Evolutionary conservation across 2,888 invertebrate genomes (phyloP).

Genomic region (Saturnia japonica): DNA sequence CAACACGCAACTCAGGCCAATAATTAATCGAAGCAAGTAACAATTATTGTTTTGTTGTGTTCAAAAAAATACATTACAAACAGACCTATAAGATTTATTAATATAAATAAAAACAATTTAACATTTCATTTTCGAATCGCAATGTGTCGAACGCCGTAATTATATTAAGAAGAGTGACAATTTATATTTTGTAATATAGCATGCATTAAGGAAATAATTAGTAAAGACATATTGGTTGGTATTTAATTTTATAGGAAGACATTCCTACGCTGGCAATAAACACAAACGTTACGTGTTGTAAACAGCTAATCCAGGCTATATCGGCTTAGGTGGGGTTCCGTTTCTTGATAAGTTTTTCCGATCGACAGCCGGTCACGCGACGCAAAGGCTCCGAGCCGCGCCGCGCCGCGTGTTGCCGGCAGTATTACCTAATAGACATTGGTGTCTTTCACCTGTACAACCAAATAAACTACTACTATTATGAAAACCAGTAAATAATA

Average conservation of each 20-base stretch:
- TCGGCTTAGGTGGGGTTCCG: constrained; percentile 41
- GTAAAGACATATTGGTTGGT: too few relatives aligned
- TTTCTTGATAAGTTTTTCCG: constrained; percentile 53
- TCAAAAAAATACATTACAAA: too few relatives aligned
- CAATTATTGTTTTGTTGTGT: background rate
- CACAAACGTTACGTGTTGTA: constrained; percentile 50
- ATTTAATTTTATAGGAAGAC: constrained; percentile 35
- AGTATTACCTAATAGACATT: constrained; percentile 32
- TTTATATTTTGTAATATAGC: too few relatives aligned
- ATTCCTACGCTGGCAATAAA: constrained; percentile 40
- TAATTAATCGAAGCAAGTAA: background rate
- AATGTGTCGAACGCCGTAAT: too few relatives aligned
- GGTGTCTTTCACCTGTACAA: background rate
- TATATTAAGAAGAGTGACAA: too few relatives aligned
- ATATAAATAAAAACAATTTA: too few relatives aligned
- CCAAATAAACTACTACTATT: background rate
- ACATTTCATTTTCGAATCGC: too few relatives aligned
- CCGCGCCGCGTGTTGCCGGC: constrained; percentile 22
- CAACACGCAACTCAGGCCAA: too few relatives aligned
- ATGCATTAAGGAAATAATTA: too few relatives aligned
- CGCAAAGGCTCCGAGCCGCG: constrained; percentile 22
- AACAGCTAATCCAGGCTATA: constrained; percentile 48
- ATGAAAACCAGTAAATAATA: too few relatives aligned
- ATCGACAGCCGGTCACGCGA: constrained; percentile 56
- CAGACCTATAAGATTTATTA: too few relatives aligned